Evolutionary conservation across 2,113 vertebrate genomes (phyloP).

Genomic region (Seriola dumerili): DNA sequence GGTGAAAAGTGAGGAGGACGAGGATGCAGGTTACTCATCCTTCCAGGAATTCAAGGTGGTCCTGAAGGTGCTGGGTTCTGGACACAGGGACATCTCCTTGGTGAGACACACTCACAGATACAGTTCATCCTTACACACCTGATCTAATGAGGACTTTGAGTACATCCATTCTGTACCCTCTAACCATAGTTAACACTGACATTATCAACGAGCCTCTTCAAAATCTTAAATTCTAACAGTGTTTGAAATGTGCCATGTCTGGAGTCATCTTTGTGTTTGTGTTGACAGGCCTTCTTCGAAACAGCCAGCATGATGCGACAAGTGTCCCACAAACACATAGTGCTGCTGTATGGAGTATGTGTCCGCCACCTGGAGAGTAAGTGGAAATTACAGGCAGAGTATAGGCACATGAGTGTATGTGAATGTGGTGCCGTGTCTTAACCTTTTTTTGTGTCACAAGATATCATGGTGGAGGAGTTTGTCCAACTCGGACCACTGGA

Average conservation of each 20-base stretch:
- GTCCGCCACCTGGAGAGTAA: conserved; percentile 95
- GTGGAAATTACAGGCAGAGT: conserved; percentile 62
- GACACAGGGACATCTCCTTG: conserved; percentile 97
- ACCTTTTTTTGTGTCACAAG: conserved; percentile 72
- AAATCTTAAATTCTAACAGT: background rate
- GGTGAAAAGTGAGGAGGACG: conserved; percentile 89
- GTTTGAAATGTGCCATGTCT: background rate
- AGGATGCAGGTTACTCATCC: conserved; percentile 83
- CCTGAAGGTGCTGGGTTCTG: conserved; percentile 95
- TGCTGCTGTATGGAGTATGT: conserved; percentile 94
- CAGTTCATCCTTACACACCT: background rate
- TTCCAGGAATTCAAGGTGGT: conserved; percentile 94
- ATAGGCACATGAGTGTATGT: background rate
- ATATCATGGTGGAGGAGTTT: conserved; percentile 98
- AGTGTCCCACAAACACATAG: conserved; percentile 97
- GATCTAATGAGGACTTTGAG: background rate
- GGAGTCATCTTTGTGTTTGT: conserved; percentile 18
- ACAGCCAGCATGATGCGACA: conserved; percentile 98
- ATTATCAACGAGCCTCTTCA: background rate
- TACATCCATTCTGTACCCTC: background rate
- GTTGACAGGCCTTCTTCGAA: conserved; percentile 94
- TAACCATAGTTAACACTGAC: background rate
- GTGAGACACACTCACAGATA: conserved; percentile 78
- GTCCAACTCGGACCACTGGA: conserved; percentile 95
- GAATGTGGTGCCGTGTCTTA: background rate